Conservation (phyloP, 2,113 vertebrate species). For the Sinocyclocheilus rhinocerous region DNA sequence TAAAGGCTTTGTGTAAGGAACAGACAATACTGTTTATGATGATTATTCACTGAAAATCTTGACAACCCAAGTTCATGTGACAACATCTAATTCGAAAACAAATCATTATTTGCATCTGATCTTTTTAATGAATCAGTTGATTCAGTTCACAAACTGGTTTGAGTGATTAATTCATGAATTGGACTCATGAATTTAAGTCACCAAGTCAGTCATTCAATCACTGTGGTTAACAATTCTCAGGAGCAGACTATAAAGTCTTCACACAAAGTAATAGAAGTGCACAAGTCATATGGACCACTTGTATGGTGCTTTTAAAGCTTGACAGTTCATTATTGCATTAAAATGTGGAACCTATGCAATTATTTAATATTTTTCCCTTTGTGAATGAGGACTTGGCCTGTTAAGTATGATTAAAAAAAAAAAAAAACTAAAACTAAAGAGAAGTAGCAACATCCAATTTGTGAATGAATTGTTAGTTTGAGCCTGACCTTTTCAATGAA, state of each 20-base stretch:
- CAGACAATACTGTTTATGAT: neutral
- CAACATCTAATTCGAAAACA: no score
- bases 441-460: neutral
- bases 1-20: neutral
- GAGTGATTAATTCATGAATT: neutral
- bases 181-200: neutral
- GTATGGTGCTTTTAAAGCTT: neutral
- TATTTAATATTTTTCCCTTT: no score
- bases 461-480: no score
- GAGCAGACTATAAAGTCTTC: neutral
- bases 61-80: neutral
- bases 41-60: neutral
- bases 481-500: no score
- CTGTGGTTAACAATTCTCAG: no score
- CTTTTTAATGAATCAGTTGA: neutral
- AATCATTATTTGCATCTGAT: no score
- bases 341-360: neutral
- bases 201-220: no score
- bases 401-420: neutral
- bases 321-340: neutral
- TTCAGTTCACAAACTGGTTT: neutral
- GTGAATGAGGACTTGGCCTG: neutral
- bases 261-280: neutral
- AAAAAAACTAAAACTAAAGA: neutral
- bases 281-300: neutral